A percentile compares a stretch with the other conserved stretches of the same genome.
phyloP scores from a whole-genome alignment of 2,888 invertebrate species.

The Aspidiotus destructor region DNA sequence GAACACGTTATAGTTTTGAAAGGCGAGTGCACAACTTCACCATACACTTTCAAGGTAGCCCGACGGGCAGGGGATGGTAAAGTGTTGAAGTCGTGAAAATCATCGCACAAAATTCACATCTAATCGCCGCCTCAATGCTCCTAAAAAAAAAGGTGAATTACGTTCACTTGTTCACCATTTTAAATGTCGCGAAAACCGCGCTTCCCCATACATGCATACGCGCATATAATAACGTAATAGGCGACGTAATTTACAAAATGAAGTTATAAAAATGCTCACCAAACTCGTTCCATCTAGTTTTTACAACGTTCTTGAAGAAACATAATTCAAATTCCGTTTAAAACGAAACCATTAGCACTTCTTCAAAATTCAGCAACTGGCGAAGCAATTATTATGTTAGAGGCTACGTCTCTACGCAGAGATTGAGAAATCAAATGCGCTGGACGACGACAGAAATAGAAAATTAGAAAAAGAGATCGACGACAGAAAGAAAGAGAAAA shows the following conservation, averaged over 20 bases:
- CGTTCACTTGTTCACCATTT: too few species aligned
- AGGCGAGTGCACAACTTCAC: too few species aligned
- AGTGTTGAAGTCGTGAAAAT: too few species aligned
- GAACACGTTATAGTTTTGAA: too few species aligned
- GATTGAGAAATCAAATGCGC: slow-evolving; percentile 4
- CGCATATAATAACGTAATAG: slow-evolving; percentile 2
- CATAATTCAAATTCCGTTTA: slow-evolving; percentile 28
- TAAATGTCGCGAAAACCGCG: too few species aligned
- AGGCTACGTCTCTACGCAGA: too few species aligned
- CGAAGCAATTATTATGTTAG: slow-evolving; percentile 24
- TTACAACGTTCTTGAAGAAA: slow-evolving; percentile 18
- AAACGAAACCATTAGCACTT: slow-evolving; percentile 31
- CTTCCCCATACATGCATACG: too few species aligned
- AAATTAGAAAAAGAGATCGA: background rate
- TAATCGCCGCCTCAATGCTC: too few species aligned
- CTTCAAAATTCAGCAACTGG: slow-evolving; percentile 20
- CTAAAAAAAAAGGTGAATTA: too few species aligned
- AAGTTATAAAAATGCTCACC: slow-evolving; percentile 29
- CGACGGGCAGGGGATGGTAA: too few species aligned
- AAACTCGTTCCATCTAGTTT: slow-evolving; percentile 26
- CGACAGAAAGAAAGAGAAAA: background rate
- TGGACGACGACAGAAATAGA: background rate
- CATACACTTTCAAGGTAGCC: too few species aligned
- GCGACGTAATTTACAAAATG: slow-evolving; percentile 26
- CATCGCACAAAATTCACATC: too few species aligned